Evolutionary conservation across 2,888 invertebrate genomes (phyloP).

Genomic region (Horisme vitalbata): DNA sequence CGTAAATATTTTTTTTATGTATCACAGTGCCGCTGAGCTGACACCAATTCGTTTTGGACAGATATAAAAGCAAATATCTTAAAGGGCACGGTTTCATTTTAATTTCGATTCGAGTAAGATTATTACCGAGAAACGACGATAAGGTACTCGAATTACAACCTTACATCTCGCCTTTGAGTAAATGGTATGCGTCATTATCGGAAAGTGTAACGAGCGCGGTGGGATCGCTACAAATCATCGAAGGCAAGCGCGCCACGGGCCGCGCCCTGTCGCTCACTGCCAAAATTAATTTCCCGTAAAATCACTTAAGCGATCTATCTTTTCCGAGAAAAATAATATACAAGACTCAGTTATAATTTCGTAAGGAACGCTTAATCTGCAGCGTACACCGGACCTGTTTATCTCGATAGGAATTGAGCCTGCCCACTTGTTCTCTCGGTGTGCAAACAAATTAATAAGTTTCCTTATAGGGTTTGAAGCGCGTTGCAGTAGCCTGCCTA

Average conservation of each 20-base stretch:
- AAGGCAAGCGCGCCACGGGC: constrained; percentile 41
- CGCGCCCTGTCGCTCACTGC: constrained; percentile 72
- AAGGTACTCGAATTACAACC: constrained; percentile 61
- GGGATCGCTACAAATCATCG: constrained; percentile 72
- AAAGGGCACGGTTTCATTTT: constrained; percentile 15
- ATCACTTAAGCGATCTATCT: constrained; percentile 77
- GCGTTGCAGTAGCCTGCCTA: constrained; percentile 53
- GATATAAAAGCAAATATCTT: constrained; percentile 6
- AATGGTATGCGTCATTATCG: constrained; percentile 73
- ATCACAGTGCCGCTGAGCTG: too few relatives aligned
- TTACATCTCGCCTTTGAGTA: constrained; percentile 60
- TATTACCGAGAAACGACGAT: constrained; percentile 56
- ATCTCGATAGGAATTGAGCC: constrained; percentile 58
- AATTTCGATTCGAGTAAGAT: constrained; percentile 33
- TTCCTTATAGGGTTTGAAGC: constrained; percentile 60
- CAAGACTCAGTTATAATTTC: constrained; percentile 64
- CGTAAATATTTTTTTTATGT: too few relatives aligned
- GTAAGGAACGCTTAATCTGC: constrained; percentile 64
- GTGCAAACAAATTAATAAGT: constrained; percentile 71
- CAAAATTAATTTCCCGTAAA: constrained; percentile 79
- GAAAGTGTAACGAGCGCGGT: constrained; percentile 62
- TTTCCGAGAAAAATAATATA: constrained; percentile 75
- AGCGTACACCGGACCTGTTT: constrained; percentile 57
- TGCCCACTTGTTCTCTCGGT: constrained; percentile 53
- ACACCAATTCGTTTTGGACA: too few relatives aligned